Evolutionary conservation across 2,888 invertebrate genomes (phyloP).

Genomic region (Tetheella fluctuosa): DNA sequence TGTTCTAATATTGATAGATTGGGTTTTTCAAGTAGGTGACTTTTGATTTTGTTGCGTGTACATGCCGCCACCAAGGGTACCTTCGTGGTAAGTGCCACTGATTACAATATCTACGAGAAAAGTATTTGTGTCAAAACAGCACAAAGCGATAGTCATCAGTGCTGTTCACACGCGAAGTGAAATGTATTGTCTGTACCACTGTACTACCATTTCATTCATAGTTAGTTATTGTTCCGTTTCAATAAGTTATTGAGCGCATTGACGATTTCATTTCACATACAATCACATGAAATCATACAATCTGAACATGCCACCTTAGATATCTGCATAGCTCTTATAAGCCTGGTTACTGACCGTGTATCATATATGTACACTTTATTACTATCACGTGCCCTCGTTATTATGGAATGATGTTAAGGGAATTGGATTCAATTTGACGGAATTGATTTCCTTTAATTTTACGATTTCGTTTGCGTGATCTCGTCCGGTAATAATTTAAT

Average conservation of each 20-base stretch:
- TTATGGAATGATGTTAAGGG: conserved; percentile 59
- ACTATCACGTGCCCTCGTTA: conserved; percentile 39
- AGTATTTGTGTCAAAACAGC: conserved; percentile 71
- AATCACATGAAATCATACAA: conserved; percentile 33
- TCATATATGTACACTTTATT: conserved; percentile 18
- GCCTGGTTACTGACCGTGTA: conserved; percentile 16
- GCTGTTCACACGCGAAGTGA: conserved; percentile 67
- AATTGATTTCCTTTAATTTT: conserved; percentile 81
- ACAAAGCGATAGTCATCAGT: conserved; percentile 72
- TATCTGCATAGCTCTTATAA: neutral
- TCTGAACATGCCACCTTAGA: neutral
- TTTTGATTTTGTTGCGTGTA: conserved; percentile 72
- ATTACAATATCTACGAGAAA: conserved; percentile 69
- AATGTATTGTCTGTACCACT: conserved; percentile 63
- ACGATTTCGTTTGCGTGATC: conserved; percentile 83
- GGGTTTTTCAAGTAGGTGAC: conserved; percentile 77
- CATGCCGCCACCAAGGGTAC: conserved; percentile 31
- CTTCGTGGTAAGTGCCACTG: conserved; percentile 56
- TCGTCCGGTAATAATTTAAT: conserved; percentile 80
- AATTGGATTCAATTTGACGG: conserved; percentile 76
- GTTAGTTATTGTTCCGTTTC: conserved; percentile 49
- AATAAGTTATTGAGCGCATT: conserved; percentile 49
- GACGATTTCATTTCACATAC: conserved; percentile 52
- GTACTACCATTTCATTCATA: conserved; percentile 42
- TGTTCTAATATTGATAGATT: conserved; percentile 84